Base-by-base conservation (phyloP, 2,797 vertebrate genomes). In the Sarcophilus harrisii region DNA sequence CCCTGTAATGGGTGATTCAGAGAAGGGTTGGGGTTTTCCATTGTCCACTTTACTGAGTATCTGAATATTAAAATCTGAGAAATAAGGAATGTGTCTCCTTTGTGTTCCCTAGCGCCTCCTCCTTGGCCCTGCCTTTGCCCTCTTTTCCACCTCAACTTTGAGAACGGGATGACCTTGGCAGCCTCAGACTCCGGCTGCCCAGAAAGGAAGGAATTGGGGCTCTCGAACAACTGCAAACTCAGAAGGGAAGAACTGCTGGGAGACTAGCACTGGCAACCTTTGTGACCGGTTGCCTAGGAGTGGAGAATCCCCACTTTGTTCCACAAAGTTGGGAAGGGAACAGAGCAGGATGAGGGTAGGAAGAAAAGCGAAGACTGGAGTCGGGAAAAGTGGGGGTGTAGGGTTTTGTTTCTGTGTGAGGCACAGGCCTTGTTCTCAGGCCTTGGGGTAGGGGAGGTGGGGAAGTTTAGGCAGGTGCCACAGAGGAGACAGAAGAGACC, bases 401-500 rank as follows among this genome's bases (percentile, higher is more conserved):
- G 91, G 24, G 45, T 14, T 57, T 95, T 58, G 57, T 93, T 93
- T 54, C 55, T 2, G 57, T 49, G 91, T 95, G 95, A 97, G 94
- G 94, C 95, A 94, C 94, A 93, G 18, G 73, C 62, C 58, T 92
- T 29, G 1, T 90, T n/a, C 66, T 87, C 29, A 1, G 16, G 93
- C 60, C 45, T 49, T n/a, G 38, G 73, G 38, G 38, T 91, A 93
- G 91, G 66, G 94, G 89, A 38, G 18, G 87, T 97, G 5, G 60
- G 94, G 91, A 38, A 28, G 73, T 98, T 99, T 99, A 99, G 91
- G 99, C 99, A 91, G 99, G 99, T 90, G 99, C 98, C 97, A 99
- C 99, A 0, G 98, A 98, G 94, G 98, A 98, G 57, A 98, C 98
- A 57, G 99, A 99, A 49, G 99, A 99, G 30, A 99, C 99, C 95